Evolutionary conservation across 2,797 vertebrate species (phyloP).

Genomic region (Darevskia nairensis): DNA sequence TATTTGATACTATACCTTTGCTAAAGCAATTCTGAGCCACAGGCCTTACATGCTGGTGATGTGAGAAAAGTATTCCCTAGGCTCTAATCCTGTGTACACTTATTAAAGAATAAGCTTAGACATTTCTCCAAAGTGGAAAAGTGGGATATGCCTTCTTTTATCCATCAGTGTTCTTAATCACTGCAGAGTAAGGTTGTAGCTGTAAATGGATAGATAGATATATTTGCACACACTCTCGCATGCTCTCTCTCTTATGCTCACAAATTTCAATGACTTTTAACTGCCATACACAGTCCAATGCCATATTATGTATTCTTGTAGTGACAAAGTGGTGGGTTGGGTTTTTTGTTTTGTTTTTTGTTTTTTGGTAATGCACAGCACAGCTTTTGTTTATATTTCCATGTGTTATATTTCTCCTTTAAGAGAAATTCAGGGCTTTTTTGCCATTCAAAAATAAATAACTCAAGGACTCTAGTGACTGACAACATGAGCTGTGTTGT

Average conservation of each 20-base stretch:
- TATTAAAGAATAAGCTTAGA: too few species aligned
- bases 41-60: too few species aligned
- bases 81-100: background rate
- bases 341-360: background rate
- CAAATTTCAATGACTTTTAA: constrained; percentile 47
- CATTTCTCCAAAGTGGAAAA: background rate
- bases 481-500: constrained; percentile 59
- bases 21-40: background rate
- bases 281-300: constrained; percentile 28
- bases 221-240: background rate
- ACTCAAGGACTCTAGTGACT: constrained; percentile 45
- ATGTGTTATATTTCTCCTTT: constrained; percentile 56
- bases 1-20: background rate
- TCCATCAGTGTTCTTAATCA: background rate
- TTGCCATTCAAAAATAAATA: constrained; percentile 66
- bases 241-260: background rate
- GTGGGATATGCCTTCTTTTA: background rate
- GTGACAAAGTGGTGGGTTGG: background rate
- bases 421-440: constrained; percentile 50
- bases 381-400: constrained; percentile 44
- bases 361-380: accelerated
- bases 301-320: constrained; percentile 20
- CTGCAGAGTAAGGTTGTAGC: background rate
- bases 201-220: background rate
- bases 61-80: too few species aligned